Percentiles rank a stretch among this genome's conserved stretches.
Evolutionary conservation across 2,797 vertebrate genomes (phyloP).

Genomic region (Psittacula echo): DNA sequence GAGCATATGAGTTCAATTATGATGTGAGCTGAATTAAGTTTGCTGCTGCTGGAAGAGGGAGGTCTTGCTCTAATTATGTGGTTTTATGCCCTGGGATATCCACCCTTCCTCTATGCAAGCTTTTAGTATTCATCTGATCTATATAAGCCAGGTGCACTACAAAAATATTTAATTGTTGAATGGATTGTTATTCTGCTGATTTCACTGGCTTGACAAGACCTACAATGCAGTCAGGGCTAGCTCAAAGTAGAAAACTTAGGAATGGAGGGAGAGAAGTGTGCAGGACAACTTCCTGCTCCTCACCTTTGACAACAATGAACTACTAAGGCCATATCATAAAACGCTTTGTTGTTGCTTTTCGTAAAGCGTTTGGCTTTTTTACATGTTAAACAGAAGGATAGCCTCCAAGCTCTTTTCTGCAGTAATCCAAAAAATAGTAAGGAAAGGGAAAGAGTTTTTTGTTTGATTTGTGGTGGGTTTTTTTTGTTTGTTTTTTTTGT

Average conservation of each 20-base stretch:
- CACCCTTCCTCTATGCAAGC: neutral
- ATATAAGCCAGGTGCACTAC: neutral
- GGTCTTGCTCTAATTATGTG: neutral
- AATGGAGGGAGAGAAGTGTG: neutral
- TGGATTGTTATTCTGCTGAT: neutral
- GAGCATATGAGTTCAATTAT: neutral
- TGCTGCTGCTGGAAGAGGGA: neutral
- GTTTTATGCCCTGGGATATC: neutral
- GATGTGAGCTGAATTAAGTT: neutral
- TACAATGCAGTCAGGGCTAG: neutral
- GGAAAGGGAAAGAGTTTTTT: neutral
- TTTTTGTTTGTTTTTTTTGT: too few species aligned
- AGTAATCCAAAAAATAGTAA: neutral
- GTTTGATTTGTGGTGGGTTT: neutral
- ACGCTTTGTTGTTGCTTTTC: neutral
- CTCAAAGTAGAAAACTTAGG: neutral
- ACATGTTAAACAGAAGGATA: neutral
- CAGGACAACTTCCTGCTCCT: neutral
- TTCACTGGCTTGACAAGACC: neutral
- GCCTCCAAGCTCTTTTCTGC: neutral
- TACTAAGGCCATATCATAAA: neutral
- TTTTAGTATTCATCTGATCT: neutral
- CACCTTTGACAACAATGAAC: neutral
- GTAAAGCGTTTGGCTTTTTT: neutral
- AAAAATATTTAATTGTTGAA: neutral